Evolutionary conservation across 2,888 invertebrate species (phyloP).

Genomic region (Brassicogethes aeneus): DNA sequence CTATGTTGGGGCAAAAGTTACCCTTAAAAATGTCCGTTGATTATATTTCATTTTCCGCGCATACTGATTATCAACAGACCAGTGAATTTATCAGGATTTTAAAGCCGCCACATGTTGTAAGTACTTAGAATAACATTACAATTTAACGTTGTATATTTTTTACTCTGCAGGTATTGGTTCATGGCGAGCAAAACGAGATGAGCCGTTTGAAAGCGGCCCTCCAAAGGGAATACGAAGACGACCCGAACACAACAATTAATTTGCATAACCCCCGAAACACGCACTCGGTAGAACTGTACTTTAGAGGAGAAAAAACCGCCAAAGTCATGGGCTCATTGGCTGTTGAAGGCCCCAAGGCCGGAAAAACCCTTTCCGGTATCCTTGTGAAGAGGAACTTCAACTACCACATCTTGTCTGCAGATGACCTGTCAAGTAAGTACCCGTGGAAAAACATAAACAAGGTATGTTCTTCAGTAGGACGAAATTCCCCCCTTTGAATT

Average conservation of each 20-base stretch:
- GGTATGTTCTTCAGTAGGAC: no score
- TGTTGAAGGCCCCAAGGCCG: constrained; percentile 68
- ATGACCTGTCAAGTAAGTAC: constrained; percentile 75
- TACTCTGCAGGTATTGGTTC: constrained; percentile 59
- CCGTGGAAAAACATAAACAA: neutral
- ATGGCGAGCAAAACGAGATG: constrained; percentile 99
- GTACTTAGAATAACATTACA: constrained; percentile 20
- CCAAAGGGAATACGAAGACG: constrained; percentile 86
- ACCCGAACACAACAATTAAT: constrained; percentile 62
- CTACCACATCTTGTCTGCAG: constrained; percentile 87
- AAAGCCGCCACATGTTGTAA: constrained; percentile 90
- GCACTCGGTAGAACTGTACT: constrained; percentile 84
- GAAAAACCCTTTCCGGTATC: constrained; percentile 78
- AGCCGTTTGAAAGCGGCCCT: constrained; percentile 88
- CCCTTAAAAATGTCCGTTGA: constrained; percentile 96
- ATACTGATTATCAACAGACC: constrained; percentile 96
- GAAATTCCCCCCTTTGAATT: no score
- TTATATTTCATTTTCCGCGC: constrained; percentile 99
- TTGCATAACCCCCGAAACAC: constrained; percentile 94
- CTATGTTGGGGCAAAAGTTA: constrained; percentile 91
- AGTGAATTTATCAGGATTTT: constrained; percentile 92
- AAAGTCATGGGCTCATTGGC: constrained; percentile 96
- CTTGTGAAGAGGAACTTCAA: constrained; percentile 96
- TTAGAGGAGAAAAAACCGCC: constrained; percentile 96
- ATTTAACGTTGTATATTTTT: neutral